Conservation (phyloP, 1,140 invertebrate genomes). For the Latrodectus geometricus region DNA sequence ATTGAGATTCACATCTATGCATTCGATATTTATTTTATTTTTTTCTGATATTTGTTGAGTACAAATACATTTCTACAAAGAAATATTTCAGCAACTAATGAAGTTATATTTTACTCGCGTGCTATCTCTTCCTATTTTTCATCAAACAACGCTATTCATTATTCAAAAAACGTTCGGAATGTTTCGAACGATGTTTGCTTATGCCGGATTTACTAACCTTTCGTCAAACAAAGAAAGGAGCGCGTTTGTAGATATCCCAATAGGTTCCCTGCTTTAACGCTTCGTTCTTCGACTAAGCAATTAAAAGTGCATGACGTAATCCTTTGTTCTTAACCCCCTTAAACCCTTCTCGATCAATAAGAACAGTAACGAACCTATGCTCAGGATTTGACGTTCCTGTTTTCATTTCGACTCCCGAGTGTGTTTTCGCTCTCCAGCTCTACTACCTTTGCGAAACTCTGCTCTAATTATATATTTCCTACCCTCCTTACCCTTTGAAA, state of each 20-base stretch:
- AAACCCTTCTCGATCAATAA: slow-evolving; percentile 31
- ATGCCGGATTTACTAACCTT: neutral
- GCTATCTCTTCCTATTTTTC: too few species aligned
- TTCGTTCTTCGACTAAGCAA: slow-evolving; percentile 14
- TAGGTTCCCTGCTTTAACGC: neutral
- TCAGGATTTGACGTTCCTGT: slow-evolving; percentile 7
- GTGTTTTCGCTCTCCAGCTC: slow-evolving; percentile 6
- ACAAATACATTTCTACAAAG: too few species aligned
- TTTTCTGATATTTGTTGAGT: too few species aligned
- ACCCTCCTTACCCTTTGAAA: neutral
- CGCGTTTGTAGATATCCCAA: neutral
- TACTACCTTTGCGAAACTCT: slow-evolving; percentile 2
- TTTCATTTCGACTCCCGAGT: slow-evolving; percentile 29
- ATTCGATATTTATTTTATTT: too few species aligned
- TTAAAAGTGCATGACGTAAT: slow-evolving; percentile 36
- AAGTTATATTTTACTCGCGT: too few species aligned
- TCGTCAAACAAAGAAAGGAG: neutral
- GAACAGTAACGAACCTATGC: neutral
- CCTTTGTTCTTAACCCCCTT: slow-evolving; percentile 37
- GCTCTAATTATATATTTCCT: slow-evolving; percentile 13
- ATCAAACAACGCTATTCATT: too few species aligned
- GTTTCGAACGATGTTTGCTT: neutral
- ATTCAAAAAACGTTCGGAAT: too few species aligned
- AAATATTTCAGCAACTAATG: too few species aligned
- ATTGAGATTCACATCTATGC: too few species aligned